A percentile compares a stretch with the other conserved stretches of the same genome.
Evolutionary conservation across 2,113 vertebrate genomes (phyloP).

Genomic region (Marcusenius ussheri): DNA sequence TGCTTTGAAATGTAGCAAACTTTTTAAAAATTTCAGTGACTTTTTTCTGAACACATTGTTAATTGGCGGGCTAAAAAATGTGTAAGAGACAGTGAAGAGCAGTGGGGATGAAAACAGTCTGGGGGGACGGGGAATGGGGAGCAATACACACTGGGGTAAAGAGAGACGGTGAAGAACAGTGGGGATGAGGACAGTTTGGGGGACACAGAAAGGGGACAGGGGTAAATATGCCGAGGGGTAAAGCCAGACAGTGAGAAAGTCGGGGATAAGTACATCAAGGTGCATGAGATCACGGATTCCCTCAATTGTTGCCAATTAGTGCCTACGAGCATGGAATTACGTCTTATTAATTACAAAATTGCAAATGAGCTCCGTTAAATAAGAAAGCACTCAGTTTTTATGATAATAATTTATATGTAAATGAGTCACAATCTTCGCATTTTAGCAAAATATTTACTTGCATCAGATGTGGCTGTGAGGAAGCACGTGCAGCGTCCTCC

Average conservation of each 20-base stretch:
- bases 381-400: conserved; percentile 7
- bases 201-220: conserved; percentile 12
- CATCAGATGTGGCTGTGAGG: neutral
- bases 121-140: neutral
- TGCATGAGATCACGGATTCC: neutral
- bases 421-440: conserved; percentile 10
- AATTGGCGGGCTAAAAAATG: neutral
- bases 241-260: neutral
- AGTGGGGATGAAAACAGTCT: too few species aligned
- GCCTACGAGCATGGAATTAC: neutral
- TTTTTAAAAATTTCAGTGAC: neutral
- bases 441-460: neutral
- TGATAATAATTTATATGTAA: conserved; percentile 18
- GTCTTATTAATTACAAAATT: conserved; percentile 17
- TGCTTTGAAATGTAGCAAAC: neutral
- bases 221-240: neutral
- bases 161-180: conserved; percentile 12
- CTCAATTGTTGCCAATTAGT: conserved; percentile 5
- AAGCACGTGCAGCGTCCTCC: neutral
- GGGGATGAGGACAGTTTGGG: neutral
- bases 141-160: conserved; percentile 14
- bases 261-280: neutral
- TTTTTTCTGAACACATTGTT: neutral
- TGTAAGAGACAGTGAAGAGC: neutral
- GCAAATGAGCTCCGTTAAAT: conserved; percentile 19